Evolutionary conservation across 2,113 vertebrate species (phyloP), one percentile per base, ranked within the genome.

Genomic region (Benitochromis conjunctus): DNA sequence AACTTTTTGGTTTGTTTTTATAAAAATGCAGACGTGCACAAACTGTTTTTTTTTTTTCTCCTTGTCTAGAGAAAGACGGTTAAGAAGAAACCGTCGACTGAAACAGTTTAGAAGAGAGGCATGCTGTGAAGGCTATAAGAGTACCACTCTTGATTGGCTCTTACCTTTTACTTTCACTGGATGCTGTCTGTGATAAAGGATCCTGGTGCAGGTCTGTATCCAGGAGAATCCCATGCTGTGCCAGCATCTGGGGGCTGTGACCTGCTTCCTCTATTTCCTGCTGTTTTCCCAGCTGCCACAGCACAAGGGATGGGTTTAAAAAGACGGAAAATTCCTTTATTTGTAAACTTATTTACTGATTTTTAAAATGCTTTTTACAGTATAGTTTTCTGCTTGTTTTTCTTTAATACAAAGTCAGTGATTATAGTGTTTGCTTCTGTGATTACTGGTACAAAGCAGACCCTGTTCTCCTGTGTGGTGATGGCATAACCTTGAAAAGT

Each of bases 141-240:
- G 34, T 53, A 9, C 13, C 62, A 34, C 12, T 55, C 38, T 19
- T 1, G 0, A 29, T 53, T 57, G 46, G 12, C 8, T 12, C 89
- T 84, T 79, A 96, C 96, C 89, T 90, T 81, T 36, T 94, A 6
- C 85, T 89, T 69, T 86, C 60, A 14, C n/a, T 60, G 56, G 71
- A 24, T 29, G 79, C 4, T 5, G 13, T 57, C 51, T 79, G 78
- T 14, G 81, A 43, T 0, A 1, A 16, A 1, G 0, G 0, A 5
- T 95, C 85, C 9, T 91, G 79, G 2, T 81, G 66, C 4, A 82
- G 54, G 6, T 92, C 93, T 3, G 96, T 94, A 90, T 99, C 99
- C 95, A 99, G 94, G 60, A 99, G 96, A 92, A 99, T 98, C 6
- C 98, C 98, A 10, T 96, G 94, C 82, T 71, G 91, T 5, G 96